Percentiles rank a stretch among this genome's conserved stretches.
These are phyloP conservation scores for Amphibalanus amphitrite DNA, from an alignment of 1,140 invertebrate genomes.

Conservation along the genomic window DNA sequence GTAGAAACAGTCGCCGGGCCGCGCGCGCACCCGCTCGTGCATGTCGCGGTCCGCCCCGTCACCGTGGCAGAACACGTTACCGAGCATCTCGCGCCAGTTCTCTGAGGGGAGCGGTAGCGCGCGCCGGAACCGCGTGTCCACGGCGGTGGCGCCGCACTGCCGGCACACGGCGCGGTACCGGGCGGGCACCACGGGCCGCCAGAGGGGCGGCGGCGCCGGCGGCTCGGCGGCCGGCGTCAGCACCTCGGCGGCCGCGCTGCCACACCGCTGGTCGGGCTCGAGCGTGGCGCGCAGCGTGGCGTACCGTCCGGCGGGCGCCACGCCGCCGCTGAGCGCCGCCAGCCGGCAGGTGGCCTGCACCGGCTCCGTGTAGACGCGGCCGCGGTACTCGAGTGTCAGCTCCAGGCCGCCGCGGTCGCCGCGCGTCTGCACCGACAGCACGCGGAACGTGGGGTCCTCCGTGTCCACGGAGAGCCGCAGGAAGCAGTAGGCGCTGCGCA, in stretches of 20 bases:
- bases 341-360: neutral
- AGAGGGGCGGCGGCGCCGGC: neutral
- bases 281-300: neutral
- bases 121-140: neutral
- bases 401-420: neutral
- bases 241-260: neutral
- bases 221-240: neutral
- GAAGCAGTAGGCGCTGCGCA: neutral
- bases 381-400: neutral
- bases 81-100: neutral
- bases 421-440: neutral
- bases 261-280: neutral
- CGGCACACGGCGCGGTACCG: neutral
- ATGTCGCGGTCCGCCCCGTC: neutral
- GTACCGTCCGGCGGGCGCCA: neutral
- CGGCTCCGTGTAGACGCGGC: neutral
- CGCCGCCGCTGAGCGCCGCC: neutral
- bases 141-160: neutral
- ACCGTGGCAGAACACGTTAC: neutral
- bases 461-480: neutral
- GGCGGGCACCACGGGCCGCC: too few relatives aligned
- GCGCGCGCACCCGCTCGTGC: neutral
- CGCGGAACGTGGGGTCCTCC: neutral
- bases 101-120: neutral
- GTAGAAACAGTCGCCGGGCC: neutral